These are phyloP conservation scores for Etia nguti DNA, from an alignment of 2,113 vertebrate species.

Conservation along the genomic window DNA sequence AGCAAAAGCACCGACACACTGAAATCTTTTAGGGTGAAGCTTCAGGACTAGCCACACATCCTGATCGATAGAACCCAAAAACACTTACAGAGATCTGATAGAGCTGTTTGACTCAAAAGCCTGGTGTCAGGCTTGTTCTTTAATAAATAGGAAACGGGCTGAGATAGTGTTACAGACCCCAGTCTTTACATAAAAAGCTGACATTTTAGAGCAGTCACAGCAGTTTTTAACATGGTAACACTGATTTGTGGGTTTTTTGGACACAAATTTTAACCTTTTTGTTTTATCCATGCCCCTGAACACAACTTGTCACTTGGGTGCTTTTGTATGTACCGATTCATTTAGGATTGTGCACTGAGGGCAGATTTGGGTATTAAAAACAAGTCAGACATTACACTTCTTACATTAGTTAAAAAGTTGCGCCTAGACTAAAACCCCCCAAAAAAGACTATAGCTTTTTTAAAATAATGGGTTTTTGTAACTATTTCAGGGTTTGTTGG, in stretches of 20 bases:
- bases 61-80: background rate
- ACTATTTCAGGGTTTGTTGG: background rate
- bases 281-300: too few species aligned
- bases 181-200: background rate
- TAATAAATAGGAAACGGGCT: background rate
- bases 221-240: background rate
- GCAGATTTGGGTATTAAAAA: background rate
- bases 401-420: too few species aligned
- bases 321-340: too few species aligned
- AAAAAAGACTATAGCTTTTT: background rate
- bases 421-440: too few species aligned
- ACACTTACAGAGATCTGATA: background rate
- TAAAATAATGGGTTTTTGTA: background rate
- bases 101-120: background rate
- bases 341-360: background rate
- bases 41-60: background rate
- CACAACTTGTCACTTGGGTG: too few species aligned
- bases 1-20: conserved; percentile 2
- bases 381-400: background rate
- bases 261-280: background rate
- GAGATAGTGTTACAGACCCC: background rate
- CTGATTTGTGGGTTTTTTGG: rapidly evolving
- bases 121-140: background rate
- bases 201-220: background rate
- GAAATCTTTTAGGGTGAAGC: background rate